phyloP scores from a whole-genome alignment of 2,113 vertebrate species.

The Dermatemys mawii region DNA sequence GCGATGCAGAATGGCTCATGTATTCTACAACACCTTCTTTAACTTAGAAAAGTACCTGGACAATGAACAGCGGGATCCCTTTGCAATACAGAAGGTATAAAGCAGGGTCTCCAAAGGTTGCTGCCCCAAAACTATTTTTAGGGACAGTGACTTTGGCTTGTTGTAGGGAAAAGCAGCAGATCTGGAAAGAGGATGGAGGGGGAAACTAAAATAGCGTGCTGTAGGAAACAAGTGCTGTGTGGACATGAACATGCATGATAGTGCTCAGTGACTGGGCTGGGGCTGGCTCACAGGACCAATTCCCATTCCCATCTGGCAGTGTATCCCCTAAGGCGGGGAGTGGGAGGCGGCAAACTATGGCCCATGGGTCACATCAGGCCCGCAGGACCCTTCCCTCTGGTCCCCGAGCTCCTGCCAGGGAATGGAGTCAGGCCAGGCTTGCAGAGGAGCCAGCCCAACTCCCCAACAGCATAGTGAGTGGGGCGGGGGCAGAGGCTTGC shows the following conservation, averaged over 20 bases:
- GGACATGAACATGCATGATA: background rate
- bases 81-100: conserved; percentile 97
- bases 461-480: no score
- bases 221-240: background rate
- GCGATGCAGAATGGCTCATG: conserved; percentile 95
- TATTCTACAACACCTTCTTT: conserved; percentile 99
- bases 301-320: background rate
- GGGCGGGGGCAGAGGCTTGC: no score
- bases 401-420: no score
- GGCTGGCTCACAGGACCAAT: background rate
- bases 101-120: background rate
- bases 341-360: no score
- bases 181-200: no score
- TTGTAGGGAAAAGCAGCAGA: background rate
- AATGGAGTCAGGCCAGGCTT: no score
- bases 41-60: conserved; percentile 99
- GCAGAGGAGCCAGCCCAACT: no score
- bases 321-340: background rate
- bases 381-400: no score
- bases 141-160: background rate
- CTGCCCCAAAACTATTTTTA: background rate
- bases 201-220: background rate
- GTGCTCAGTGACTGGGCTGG: background rate
- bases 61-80: conserved; percentile 98
- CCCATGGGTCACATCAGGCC: no score